Evolutionary conservation across 2,113 vertebrate genomes (phyloP), one percentile per base, ranked within the genome.

Genomic region (Limanda limanda): DNA sequence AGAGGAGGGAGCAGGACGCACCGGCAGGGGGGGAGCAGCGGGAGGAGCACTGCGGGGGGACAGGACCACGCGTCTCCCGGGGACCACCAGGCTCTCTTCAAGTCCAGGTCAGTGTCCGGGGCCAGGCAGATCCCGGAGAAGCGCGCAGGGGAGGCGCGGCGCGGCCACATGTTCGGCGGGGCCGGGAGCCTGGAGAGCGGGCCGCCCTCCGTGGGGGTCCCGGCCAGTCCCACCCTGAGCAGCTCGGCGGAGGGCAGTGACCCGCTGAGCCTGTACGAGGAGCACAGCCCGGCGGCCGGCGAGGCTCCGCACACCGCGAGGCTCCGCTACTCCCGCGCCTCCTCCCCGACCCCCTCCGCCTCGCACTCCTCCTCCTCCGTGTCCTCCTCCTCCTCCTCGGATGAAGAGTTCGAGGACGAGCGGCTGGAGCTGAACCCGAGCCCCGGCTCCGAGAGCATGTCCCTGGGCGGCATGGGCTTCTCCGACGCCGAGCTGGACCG

Each of bases 351-450:
- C 17, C 95, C 96, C 18, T 97, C 96, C 1, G 96, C 96, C 76
- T 95, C 97, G 1, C 96, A 96, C 78, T 93, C 92, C 5, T 92
- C 92, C 21, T 92, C 93, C 0, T 93, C 94, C 1, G 94, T 95
- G 1, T 95, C 95, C 2, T 95, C 95, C 21, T 95, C 95, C 21
- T 95, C 94, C 4, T 97, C 97, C 10, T 98, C 97, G 27, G 98
- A 99, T 72, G 98, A 99, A 84, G 98, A 99, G 93, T 96, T 97
- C 60, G 98, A 99, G 84, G 98, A 99, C 86, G 98, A 99, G 86
- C 95, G 97, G 65, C 93, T 97, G 82, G 98, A 99, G 82, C 93
- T 95, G 69, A 94, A 96, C 91, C 95, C 96, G 68, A 97, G 96
- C 87, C 96, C 98, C 45, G 95, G 96, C 55, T 96, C 97, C 83